A percentile compares a stretch with the other conserved stretches of the same genome.
Conservation (phyloP, 2,797 vertebrate species). For the Melanotaenia parkinsoni region DNA sequence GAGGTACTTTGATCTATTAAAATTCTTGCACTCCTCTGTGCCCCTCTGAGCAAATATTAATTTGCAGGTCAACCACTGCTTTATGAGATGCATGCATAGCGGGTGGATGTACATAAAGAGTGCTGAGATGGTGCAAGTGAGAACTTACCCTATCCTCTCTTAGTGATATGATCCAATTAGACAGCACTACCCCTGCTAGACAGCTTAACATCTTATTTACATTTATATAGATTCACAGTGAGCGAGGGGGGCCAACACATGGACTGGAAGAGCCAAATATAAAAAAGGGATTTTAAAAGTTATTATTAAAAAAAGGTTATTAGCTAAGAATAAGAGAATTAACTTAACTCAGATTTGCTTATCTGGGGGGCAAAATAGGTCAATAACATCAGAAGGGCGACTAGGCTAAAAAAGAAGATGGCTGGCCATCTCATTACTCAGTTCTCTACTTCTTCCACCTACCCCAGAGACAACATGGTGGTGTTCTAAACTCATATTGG, state of each 20-base stretch:
- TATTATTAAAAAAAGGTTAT: background rate
- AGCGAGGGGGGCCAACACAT: background rate
- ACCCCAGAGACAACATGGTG: slow-evolving; percentile 39
- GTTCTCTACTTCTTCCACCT: slow-evolving; percentile 31
- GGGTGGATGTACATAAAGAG: slow-evolving; percentile 19
- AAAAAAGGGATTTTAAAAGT: background rate
- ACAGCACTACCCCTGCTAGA: slow-evolving; percentile 61
- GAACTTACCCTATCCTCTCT: slow-evolving; percentile 45
- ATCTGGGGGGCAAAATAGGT: slow-evolving; percentile 33
- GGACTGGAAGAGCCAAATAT: background rate
- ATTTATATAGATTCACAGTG: slow-evolving; percentile 57
- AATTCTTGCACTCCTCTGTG: background rate
- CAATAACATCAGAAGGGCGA: slow-evolving; percentile 35
- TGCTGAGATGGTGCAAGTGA: slow-evolving; percentile 19
- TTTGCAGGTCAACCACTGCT: slow-evolving; percentile 19
- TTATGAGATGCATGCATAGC: slow-evolving; percentile 3
- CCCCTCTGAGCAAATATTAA: slow-evolving; percentile 6
- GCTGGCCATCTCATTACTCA: slow-evolving; percentile 34
- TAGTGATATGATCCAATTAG: slow-evolving; percentile 84
- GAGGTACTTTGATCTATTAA: slow-evolving; percentile 4
- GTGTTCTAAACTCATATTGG: slow-evolving; percentile 61
- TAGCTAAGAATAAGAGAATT: background rate
- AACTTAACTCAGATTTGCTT: slow-evolving; percentile 8
- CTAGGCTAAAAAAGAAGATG: slow-evolving; percentile 26
- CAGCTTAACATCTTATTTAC: slow-evolving; percentile 77